Base-by-base conservation (phyloP, 2,888 invertebrate genomes). In the Endomychus coccineus region DNA sequence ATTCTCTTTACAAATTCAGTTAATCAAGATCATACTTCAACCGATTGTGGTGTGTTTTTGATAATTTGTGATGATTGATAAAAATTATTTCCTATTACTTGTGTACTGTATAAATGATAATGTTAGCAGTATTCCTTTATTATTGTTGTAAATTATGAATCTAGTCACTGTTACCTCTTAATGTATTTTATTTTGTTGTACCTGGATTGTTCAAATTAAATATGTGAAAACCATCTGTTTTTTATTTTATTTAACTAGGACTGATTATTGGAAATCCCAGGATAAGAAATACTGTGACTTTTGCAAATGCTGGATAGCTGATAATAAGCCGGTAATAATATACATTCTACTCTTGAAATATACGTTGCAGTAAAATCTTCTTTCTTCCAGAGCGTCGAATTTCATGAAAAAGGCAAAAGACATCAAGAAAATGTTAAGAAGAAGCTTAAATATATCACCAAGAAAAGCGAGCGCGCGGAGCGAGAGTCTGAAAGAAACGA, bases 251-350 rank as follows among this genome's bases (percentile, higher is more conserved):
- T 27, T 72, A 29, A 64, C 23, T 11, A 94, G 90, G 92, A 83
- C 91, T 2, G 91, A 92, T 51, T 92, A 87, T 62, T 97, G 97
- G 97, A 90, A 92, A 64, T 96, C 96, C 14, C 86, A 91, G 58
- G 89, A 88, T 0, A 79, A 88, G 44, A 95, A 96, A 65, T 95
- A 83, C 65, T 97, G 97, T 61, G 94, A 96, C 51, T 91, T 92
- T 67, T 97, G 97, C 69, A 95, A 96, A 67, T 95, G 95, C 61
- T 97, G 96, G 96, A 86, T 94, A 54, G 88, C 94, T 35, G 95
- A 96, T 66, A 97, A 97, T 62, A 92, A 90, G 74, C 87, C 92
- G 34, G 83, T 83, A 69, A 74, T 75, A 70, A 39, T 37, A 23
- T 34, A 24, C 11, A 17, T 36, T 16, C 10, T 34, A n/a, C n/a